Conservation (phyloP, 2,113 vertebrate species). For the Xerus inauris region DNA sequence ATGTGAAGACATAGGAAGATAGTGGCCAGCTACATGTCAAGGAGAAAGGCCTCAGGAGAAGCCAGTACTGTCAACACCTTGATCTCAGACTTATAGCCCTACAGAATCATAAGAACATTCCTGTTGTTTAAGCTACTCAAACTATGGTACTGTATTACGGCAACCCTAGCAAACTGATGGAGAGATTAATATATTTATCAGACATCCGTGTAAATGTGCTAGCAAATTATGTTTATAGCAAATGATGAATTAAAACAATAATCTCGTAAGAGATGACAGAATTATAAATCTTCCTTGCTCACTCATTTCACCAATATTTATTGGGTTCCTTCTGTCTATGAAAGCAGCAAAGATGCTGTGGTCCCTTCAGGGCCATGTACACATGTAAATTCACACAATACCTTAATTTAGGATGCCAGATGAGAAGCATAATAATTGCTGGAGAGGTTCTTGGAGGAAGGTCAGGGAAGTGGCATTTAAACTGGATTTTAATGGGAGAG, state of each 20-base stretch:
- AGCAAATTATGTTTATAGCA: too few species aligned
- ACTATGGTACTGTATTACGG: neutral
- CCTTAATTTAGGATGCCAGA: neutral
- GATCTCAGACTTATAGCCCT: neutral
- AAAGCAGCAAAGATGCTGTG: neutral
- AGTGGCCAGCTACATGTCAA: neutral
- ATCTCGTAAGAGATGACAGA: neutral
- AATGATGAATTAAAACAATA: too few species aligned
- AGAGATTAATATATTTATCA: neutral
- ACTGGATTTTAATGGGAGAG: neutral
- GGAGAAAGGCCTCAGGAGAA: neutral
- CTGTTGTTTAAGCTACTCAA: neutral
- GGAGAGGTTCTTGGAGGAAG: neutral
- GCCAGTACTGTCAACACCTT: neutral
- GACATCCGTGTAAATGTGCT: too few species aligned
- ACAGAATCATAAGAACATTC: neutral
- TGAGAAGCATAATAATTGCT: neutral
- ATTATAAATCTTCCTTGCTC: neutral
- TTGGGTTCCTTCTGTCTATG: neutral
- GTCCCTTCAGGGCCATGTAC: neutral
- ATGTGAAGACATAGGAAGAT: neutral
- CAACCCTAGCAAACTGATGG: neutral
- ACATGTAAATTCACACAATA: neutral
- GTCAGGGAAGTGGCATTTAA: neutral
- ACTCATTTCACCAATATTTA: neutral